Evolutionary conservation across 2,888 invertebrate genomes (phyloP).

Genomic region (Eupeodes luniger): DNA sequence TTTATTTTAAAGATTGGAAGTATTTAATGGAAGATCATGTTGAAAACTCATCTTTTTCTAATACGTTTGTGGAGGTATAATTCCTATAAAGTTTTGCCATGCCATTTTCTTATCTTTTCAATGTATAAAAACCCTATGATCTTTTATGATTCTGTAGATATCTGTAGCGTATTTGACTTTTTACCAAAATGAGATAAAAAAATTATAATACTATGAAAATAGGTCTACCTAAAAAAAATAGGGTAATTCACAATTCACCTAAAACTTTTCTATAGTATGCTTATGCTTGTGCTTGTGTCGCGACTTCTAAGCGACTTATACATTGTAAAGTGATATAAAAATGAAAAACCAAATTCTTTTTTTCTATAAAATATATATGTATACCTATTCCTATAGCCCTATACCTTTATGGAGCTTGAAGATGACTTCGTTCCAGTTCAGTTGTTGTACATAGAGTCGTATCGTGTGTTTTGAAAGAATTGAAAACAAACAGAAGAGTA

Average conservation of each 20-base stretch:
- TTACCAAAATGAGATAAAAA: no score
- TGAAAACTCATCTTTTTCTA: no score
- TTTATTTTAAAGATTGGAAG: no score
- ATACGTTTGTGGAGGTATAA: no score
- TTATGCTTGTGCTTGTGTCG: neutral
- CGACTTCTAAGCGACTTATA: neutral
- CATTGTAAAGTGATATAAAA: slow-evolving; percentile 1
- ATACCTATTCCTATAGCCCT: neutral
- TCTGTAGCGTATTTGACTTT: no score
- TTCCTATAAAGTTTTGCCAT: no score
- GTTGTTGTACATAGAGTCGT: neutral
- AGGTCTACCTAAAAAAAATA: neutral
- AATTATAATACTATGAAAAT: neutral
- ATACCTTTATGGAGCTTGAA: neutral
- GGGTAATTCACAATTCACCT: neutral
- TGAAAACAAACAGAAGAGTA: slow-evolving; percentile 27
- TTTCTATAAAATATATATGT: neutral
- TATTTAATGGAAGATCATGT: no score
- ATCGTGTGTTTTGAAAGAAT: slow-evolving; percentile 32
- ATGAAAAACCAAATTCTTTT: slow-evolving; percentile 15
- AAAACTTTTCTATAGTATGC: neutral
- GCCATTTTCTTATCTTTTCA: no score
- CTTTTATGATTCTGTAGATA: no score
- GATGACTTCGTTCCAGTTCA: slow-evolving; percentile 18
- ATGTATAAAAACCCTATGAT: no score